Percentiles rank a stretch among this genome's conserved stretches.
phyloP scores from a whole-genome alignment of 1,140 invertebrate species.

The Periplaneta americana region DNA sequence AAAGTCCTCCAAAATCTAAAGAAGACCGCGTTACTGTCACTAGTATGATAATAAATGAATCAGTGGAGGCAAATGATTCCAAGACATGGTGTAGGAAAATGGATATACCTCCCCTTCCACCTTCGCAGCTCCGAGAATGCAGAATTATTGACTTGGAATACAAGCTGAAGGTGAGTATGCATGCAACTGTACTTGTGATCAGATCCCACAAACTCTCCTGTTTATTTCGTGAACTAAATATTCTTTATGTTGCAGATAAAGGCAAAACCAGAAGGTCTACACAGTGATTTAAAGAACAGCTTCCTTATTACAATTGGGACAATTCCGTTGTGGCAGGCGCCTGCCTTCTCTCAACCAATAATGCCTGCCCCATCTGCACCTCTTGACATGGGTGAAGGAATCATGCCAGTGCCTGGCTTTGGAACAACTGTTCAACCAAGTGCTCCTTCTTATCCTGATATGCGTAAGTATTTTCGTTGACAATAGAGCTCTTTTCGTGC shows the following conservation, averaged over 20 bases:
- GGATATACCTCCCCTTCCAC: conserved; percentile 23
- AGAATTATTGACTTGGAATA: conserved; percentile 25
- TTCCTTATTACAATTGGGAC: not conserved
- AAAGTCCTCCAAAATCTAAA: not conserved
- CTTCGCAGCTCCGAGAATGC: conserved; percentile 23
- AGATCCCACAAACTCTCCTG: too few species aligned
- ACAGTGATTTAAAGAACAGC: conserved; percentile 5
- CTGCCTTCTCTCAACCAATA: too few species aligned
- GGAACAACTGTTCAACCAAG: too few species aligned
- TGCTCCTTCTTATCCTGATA: too few species aligned
- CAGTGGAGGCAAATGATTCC: not conserved
- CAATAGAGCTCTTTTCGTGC: too few species aligned
- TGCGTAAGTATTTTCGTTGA: too few species aligned
- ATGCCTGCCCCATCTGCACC: too few species aligned
- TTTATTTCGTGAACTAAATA: too few species aligned
- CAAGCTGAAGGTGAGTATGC: conserved; percentile 14
- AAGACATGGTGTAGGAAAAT: conserved; percentile 1
- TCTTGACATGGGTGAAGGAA: too few species aligned
- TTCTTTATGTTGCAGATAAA: not conserved
- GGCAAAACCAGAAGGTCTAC: not conserved
- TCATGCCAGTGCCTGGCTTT: too few species aligned
- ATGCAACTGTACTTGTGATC: too few species aligned
- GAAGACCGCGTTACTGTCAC: not conserved
- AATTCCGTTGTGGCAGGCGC: conserved; percentile 1
- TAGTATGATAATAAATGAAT: not conserved